Conservation (phyloP, 2,888 invertebrate species). For the Campopleginae sp. region DNA sequence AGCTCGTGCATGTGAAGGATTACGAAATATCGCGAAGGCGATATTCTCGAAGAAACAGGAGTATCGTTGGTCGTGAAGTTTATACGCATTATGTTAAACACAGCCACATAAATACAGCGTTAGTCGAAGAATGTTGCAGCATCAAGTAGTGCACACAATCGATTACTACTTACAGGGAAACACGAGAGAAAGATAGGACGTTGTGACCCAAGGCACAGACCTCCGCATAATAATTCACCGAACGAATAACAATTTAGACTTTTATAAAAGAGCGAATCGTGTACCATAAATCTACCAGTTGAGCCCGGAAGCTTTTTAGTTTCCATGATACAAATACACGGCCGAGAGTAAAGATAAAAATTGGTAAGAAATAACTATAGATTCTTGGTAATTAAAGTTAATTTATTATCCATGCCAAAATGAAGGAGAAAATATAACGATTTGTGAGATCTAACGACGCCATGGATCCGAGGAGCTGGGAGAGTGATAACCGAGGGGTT, state of each 20-base stretch:
- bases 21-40: not conserved
- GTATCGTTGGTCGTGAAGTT: not conserved
- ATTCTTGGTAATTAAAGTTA: constrained; percentile 60
- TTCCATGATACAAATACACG: not conserved
- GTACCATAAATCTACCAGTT: constrained; percentile 53
- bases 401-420: constrained; percentile 62
- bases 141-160: constrained; percentile 45
- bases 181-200: constrained; percentile 13
- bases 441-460: constrained; percentile 44
- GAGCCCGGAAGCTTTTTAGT: constrained; percentile 40
- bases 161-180: constrained; percentile 38
- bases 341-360: constrained; percentile 28
- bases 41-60: not conserved
- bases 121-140: constrained; percentile 33
- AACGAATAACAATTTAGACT: constrained; percentile 11
- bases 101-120: constrained; percentile 21
- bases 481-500: constrained; percentile 38
- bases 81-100: constrained; percentile 5
- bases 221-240: constrained; percentile 38
- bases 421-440: constrained; percentile 32
- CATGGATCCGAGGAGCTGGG: constrained; percentile 52
- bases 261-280: constrained; percentile 46
- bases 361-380: constrained; percentile 21
- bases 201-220: constrained; percentile 12
- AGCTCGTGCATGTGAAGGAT: not conserved